Base-by-base conservation (phyloP, 2,888 invertebrate genomes). In the Tetranychus piercei region DNA sequence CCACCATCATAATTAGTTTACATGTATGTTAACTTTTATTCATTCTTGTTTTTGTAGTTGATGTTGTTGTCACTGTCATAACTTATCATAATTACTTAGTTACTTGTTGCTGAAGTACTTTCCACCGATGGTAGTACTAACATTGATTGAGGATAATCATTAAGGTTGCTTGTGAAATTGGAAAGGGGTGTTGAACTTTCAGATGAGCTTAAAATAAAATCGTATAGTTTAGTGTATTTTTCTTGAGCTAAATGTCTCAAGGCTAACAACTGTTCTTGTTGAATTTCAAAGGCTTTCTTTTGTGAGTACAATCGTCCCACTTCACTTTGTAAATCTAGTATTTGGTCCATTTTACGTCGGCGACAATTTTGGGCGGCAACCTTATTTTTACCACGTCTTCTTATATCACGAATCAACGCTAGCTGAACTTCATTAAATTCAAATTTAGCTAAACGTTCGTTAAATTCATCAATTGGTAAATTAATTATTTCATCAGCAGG, bases 351-450 rank as follows among this genome's bases (percentile, higher is more conserved):
- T 82, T 96, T 96, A 74, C 96, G 88, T 81, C 96, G 95, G 78
- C 99, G 89, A 84, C 99, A 99, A 85, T 97, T 97, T 82, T 97
- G 95, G 0, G 97, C 99, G 0, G 97, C 97, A 76, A 96, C 94
- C 88, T 90, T 82, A 79, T 82, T 82, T 81, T 80, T 78, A 72
- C 94, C 94, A 72, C 90, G 86, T 72, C 95, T 85, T 69, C 96
- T 84, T 70, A 96, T 96, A 81, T 96, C 95, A 77, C 94, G 85
- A 77, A 96, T 94, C 55, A 96, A 87, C 0, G 94, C 92, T 65
- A 95, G 84, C 81, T 96, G 96, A 1, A 90, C 88, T 81, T 95
- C 95, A 78, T 90, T 91, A 75, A 96, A 85, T 83, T 94, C 94
- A 82, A 92, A 92, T 80, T 93, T 93, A 73, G 92, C 91, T 34